Base-by-base conservation (phyloP, 1,140 invertebrate genomes). In the Drosophila subpulchrella region DNA sequence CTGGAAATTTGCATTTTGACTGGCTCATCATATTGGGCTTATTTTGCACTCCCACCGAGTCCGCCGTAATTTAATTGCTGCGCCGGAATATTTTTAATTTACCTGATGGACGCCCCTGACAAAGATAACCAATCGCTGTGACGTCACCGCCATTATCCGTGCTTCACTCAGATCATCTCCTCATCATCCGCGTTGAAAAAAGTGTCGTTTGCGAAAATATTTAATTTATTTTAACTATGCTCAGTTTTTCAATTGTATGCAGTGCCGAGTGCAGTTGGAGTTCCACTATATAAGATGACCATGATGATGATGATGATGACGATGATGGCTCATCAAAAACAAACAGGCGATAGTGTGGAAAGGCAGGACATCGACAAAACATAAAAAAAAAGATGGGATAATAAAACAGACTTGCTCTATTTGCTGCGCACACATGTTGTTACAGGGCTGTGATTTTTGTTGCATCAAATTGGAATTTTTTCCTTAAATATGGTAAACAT, bases 171-270 rank as follows among this genome's bases (percentile, higher is more conserved):
- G 72, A 57, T 75, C 61, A 67, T 75, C 65, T 57, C 58, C 41
- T 73, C 60, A 54, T 58, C 73, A 75, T 20, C 47, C 30, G 13
- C 15, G 36, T 30, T 4, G 15, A 17, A 76, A 76, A 76, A 76
- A 56, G 42, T 71, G 57, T 78, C 66, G 53, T 44, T 15, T 55
- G 74, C 66, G 60, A 78, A 71, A 58, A 72, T 54, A 53, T 78
- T 78, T 78, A 72, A 78, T 78, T 78, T 78, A 78, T 78, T 78
- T 72, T 78, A 67, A 76, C 74, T 67, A 78, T 51, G 47, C 42
- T 30, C 38, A 56, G 60, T 55, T 46, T 74, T 66, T 58, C 17
- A 10, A 41, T 47, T 75, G 65, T 63, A 15, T 59, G 27, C 62
- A 17, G 36, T 38, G 42, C 24, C 17, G 46, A 70, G 42, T 44